Evolutionary conservation across 2,113 vertebrate genomes (phyloP).

Genomic region (Thamnophis sirtalis): DNA sequence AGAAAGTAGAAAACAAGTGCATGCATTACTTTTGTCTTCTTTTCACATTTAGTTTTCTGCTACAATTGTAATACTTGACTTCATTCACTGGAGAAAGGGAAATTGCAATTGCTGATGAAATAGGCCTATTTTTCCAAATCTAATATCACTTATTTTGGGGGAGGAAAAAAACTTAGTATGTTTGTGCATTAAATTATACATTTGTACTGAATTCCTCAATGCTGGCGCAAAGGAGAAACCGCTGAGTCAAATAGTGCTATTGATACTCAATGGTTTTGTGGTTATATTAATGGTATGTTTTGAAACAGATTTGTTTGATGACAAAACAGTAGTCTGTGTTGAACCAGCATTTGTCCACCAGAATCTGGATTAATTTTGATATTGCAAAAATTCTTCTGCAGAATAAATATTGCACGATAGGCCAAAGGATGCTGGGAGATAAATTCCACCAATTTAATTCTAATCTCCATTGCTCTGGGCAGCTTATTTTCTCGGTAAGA

Average conservation of each 20-base stretch:
- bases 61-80: neutral
- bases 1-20: neutral
- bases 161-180: neutral
- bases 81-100: neutral
- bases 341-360: neutral
- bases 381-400: neutral
- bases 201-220: neutral
- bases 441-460: conserved; percentile 28
- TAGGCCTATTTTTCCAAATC: neutral
- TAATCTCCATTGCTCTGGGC: conserved; percentile 1
- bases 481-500: conserved; percentile 34
- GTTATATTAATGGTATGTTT: neutral
- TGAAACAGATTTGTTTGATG: neutral
- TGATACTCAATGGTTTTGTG: neutral
- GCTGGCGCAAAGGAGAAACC: neutral
- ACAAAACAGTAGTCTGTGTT: neutral
- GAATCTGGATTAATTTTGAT: neutral
- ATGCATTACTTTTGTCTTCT: neutral
- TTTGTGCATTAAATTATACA: neutral
- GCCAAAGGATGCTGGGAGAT: neutral
- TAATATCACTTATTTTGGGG: neutral
- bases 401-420: neutral
- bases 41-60: neutral
- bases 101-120: neutral
- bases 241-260: neutral